Evolutionary conservation across 2,888 invertebrate genomes (phyloP), one percentile per base, ranked within the genome.

Genomic region (Nephrocerus scutellatus): DNA sequence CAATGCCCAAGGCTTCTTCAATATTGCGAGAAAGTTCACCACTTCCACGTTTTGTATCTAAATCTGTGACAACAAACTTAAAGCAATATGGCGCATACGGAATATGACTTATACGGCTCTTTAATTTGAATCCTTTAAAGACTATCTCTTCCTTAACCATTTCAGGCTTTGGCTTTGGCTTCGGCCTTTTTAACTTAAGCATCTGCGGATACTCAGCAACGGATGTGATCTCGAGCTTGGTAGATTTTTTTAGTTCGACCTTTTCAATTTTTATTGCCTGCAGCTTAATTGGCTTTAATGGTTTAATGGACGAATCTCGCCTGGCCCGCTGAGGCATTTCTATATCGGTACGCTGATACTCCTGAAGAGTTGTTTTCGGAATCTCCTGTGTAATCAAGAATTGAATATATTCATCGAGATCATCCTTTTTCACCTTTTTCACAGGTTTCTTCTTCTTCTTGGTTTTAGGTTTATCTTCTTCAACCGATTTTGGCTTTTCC

Each of bases 1-100:
- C 66, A 9, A 79, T 62, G 59, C 79, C 72, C 43, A 76, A 68
- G 6, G 82, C 82, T 60, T 84, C 83, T 64, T 79, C 74, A 3
- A 78, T 66, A 58, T 79, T 80, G 55, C 81, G 73, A 0, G 84
- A 83, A 32, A 84, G 60, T 49, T 79, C 74, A 15, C 82, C 82
- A 48, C 72, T 74, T 55, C 78, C 75, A 46, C 74, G 74, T 26
- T 74, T 54, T 30, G 74, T 74, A 45, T 75, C 73, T 10, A 58
- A 25, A 3, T 58, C 49, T 10, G 47, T 50, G 9, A 56, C 46
- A 6, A 43, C 48, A 21, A 43, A 55, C 6, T 56, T 59, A 47
- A 60, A 63, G 29, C 58, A 63, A 43, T 72, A 65, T 4, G 82
- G 76, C 10, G 82, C 78, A 72, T 77, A 84, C 44, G 79, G 78